Evolutionary conservation across 2,797 vertebrate genomes (phyloP), one percentile per base, ranked within the genome.

Genomic region (Sebastes itinus): DNA sequence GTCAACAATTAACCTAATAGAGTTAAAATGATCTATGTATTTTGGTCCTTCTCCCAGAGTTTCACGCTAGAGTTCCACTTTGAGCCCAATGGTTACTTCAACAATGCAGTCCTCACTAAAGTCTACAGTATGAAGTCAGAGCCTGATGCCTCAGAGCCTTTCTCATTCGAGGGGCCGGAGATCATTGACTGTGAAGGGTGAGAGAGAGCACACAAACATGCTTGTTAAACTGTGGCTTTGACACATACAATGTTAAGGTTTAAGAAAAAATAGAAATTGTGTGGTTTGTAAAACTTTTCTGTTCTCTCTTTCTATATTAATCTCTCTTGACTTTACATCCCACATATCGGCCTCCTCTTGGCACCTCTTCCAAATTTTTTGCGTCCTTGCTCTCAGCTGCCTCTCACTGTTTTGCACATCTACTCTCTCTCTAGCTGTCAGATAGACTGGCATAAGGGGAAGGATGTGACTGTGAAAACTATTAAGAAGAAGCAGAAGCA

Each of bases 401-500:
- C 76, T 81, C 75, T 87, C 54, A 78, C 52, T 54, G 75, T 69
- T 66, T 33, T 59, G 4, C 2, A 23, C 35, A 27, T 38, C 27
- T 85, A 12, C 16, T 58, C 18, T 82, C 30, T 70, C 28, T 61
- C 28, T 54, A 99, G 98, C 54, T 99, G 98, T 92, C 96, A 96
- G 59, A 98, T 99, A 85, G 97, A 99, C 92, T 99, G 98, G 98
- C 97, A 98, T 89, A 99, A 98, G 86, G 98, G 97, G 46, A 99
- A 98, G 85, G 98, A 99, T 10, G 97, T 99, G 69, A 99, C 98
- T 0, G 96, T 99, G 83, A 99, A 98, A 96, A 97, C 95, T 58
- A 97, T 99, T 89, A 99, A 98, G 96, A 99, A 99, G 87, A 99
- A 99, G 75, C 98, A 99, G 95, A 99, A 99, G 78, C 98, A 99